These are phyloP conservation scores for Caloenas nicobarica DNA, from an alignment of 2,113 vertebrate species.

Conservation along the genomic window DNA sequence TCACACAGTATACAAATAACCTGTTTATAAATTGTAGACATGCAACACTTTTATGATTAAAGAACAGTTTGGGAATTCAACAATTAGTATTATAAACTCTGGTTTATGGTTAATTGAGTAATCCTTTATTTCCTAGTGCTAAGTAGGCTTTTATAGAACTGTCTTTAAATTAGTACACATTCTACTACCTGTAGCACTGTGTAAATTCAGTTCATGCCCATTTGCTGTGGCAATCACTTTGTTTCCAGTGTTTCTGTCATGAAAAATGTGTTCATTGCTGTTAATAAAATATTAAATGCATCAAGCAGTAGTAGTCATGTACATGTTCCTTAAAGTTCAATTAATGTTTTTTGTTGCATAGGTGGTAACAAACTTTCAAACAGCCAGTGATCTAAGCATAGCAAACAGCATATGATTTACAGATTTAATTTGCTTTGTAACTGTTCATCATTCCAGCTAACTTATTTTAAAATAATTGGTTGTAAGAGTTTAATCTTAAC, in stretches of 20 bases:
- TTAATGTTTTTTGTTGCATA: neutral
- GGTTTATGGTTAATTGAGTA: neutral
- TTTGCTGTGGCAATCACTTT: neutral
- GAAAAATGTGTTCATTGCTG: neutral
- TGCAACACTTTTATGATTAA: neutral
- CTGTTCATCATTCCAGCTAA: neutral
- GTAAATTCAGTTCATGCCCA: neutral
- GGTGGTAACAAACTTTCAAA: neutral
- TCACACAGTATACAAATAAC: neutral
- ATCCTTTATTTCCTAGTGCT: neutral
- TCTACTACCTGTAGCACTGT: neutral
- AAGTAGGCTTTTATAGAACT: neutral
- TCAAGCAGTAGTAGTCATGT: neutral
- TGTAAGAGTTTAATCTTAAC: constrained; percentile 56
- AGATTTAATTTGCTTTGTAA: constrained; percentile 36
- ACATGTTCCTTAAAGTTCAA: neutral
- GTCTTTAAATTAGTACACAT: neutral
- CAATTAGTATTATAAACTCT: neutral
- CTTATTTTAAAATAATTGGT: constrained; percentile 14
- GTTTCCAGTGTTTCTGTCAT: neutral
- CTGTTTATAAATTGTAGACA: neutral
- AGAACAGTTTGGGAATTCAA: neutral
- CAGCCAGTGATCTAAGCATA: neutral
- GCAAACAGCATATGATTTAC: neutral
- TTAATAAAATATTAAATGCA: constrained; percentile 16